Evolutionary conservation across 2,888 invertebrate species (phyloP).

Genomic region (Nysson spinosus): DNA sequence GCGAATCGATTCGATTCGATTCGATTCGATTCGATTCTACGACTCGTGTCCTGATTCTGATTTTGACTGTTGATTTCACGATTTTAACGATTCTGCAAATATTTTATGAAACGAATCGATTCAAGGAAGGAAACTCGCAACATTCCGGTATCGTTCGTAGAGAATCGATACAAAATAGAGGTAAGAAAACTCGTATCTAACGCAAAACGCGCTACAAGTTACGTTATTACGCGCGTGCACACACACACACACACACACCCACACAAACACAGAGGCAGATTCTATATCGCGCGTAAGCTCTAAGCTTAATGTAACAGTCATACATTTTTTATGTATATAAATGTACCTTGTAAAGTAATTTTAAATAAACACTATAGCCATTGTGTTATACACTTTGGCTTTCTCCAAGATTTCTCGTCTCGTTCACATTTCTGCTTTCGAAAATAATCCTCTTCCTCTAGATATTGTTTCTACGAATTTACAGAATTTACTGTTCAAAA

Average conservation of each 20-base stretch:
- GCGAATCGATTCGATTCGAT: conserved; percentile 20
- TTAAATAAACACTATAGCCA: conserved; percentile 77
- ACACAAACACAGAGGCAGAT: too few species aligned
- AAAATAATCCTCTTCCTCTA: too few species aligned
- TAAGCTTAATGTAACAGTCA: conserved; percentile 73
- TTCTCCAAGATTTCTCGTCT: too few species aligned
- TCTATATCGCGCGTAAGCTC: conserved; percentile 70
- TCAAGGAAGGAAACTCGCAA: conserved; percentile 65
- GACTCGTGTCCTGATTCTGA: conserved; percentile 6
- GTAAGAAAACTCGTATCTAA: conserved; percentile 48
- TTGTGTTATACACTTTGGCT: conserved; percentile 68
- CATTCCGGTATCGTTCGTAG: conserved; percentile 75
- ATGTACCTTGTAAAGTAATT: conserved; percentile 76
- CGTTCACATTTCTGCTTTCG: too few species aligned
- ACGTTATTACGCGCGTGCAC: conserved; percentile 65
- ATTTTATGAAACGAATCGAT: conserved; percentile 52
- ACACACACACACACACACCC: too few species aligned
- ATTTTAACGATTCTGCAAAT: conserved; percentile 34
- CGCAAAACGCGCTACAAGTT: conserved; percentile 38
- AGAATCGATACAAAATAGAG: conserved; percentile 67
- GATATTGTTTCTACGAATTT: too few species aligned
- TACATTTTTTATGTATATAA: conserved; percentile 77
- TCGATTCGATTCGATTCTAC: conserved; percentile 10
- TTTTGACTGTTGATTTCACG: conserved; percentile 16
- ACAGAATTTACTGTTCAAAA: too few species aligned